These are phyloP conservation scores for Cyanocitta stelleri DNA, from an alignment of 2,113 vertebrate species.

Conservation along the genomic window DNA sequence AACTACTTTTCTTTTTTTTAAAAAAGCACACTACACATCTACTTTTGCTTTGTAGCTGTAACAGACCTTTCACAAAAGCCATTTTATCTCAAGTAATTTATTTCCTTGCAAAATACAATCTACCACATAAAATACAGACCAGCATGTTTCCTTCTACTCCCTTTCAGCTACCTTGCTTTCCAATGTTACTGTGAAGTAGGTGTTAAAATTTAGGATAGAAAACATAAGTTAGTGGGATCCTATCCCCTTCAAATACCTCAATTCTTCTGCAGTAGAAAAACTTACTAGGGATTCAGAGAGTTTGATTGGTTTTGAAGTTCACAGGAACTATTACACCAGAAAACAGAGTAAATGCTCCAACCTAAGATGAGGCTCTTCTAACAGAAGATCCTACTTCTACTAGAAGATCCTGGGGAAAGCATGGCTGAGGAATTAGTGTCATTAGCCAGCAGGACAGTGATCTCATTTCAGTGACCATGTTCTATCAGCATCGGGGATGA, in stretches of 20 bases:
- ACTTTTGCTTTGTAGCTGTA: not conserved
- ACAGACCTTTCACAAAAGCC: not conserved
- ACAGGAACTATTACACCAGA: not conserved
- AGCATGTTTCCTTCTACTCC: not conserved
- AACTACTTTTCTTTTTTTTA: not conserved
- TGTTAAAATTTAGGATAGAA: not conserved
- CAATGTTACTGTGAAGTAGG: not conserved
- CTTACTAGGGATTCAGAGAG: not conserved
- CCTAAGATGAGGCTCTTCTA: not conserved
- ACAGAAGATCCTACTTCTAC: not conserved
- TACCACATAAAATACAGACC: not conserved
- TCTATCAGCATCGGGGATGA: not conserved
- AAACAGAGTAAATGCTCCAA: not conserved
- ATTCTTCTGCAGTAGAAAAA: not conserved
- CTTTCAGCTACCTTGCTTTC: not conserved
- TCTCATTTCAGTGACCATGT: not conserved
- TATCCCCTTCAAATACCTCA: not conserved
- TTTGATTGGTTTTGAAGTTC: not conserved
- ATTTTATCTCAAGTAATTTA: not conserved
- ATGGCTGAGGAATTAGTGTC: not conserved
- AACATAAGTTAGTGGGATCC: not conserved
- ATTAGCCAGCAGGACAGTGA: not conserved
- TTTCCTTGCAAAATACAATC: not conserved
- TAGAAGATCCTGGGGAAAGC: not conserved
- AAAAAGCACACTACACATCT: not conserved